Evolutionary conservation across 2,113 vertebrate species (phyloP).

Genomic region (Sapajus apella): DNA sequence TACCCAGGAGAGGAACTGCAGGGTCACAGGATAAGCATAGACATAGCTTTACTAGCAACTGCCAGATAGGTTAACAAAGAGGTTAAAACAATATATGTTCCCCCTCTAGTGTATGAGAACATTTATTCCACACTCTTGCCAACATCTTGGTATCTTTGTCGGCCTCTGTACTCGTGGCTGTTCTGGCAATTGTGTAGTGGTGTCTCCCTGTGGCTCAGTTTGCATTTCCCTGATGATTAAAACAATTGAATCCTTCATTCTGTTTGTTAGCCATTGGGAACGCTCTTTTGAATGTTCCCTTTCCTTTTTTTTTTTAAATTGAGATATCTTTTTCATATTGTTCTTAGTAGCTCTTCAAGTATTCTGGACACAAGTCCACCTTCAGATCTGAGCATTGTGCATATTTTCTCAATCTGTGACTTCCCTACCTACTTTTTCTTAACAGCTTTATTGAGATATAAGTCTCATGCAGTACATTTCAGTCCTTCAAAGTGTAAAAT

Average conservation of each 20-base stretch:
- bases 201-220: not conserved
- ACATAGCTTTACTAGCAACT: not conserved
- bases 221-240: not conserved
- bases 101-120: too few relatives aligned
- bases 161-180: rapidly evolving
- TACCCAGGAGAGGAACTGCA: not conserved
- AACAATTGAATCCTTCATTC: not conserved
- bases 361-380: not conserved
- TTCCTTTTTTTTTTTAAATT: not conserved
- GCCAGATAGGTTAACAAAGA: not conserved
- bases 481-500: not conserved
- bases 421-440: not conserved
- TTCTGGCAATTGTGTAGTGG: not conserved
- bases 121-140: not conserved
- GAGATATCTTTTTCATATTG: not conserved
- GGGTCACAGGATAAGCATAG: not conserved
- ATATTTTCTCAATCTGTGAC: not conserved
- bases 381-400: not conserved
- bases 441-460: not conserved
- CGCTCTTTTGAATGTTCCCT: not conserved
- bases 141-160: rapidly evolving
- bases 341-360: not conserved
- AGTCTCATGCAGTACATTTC: not conserved
- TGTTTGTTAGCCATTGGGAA: not conserved
- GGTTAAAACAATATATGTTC: not conserved